These are phyloP conservation scores for Hanleya hanleyi DNA, from an alignment of 2,888 invertebrate species.

Conservation along the genomic window DNA sequence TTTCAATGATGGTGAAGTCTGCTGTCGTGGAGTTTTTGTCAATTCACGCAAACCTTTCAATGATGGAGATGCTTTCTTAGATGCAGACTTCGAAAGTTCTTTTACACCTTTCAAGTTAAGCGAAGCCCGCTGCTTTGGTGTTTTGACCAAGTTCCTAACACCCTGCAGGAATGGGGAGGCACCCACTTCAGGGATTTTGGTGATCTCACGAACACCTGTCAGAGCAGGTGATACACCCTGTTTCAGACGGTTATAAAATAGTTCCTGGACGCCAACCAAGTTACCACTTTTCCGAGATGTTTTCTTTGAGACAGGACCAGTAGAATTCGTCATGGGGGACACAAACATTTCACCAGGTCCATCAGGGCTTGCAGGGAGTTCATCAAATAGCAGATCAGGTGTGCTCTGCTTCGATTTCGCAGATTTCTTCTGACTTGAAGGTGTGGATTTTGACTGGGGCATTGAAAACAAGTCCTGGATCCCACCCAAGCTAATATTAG, in stretches of 20 bases:
- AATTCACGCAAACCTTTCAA: conserved; percentile 27
- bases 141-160: conserved; percentile 26
- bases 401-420: conserved; percentile 7
- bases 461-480: conserved; percentile 46
- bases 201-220: conserved; percentile 3
- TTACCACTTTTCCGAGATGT: conserved; percentile 40
- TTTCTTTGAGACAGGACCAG: conserved; percentile 20
- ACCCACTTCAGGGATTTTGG: neutral
- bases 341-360: conserved; percentile 71
- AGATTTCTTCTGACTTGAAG: conserved; percentile 15
- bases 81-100: neutral
- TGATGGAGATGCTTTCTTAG: neutral
- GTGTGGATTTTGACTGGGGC: conserved; percentile 40
- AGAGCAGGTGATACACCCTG: conserved; percentile 1
- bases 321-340: conserved; percentile 61
- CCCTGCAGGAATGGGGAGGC: conserved; percentile 13
- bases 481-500: conserved; percentile 36
- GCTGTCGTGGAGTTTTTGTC: conserved; percentile 29
- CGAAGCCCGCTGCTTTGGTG: conserved; percentile 32
- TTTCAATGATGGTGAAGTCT: neutral
- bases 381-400: conserved; percentile 57
- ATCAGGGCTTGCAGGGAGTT: conserved; percentile 69
- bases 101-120: neutral
- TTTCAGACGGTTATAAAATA: conserved; percentile 31
- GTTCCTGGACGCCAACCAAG: conserved; percentile 51